Evolutionary conservation across 2,888 invertebrate species (phyloP), one percentile per base, ranked within the genome.

Genomic region (Cheilosia vulpina): DNA sequence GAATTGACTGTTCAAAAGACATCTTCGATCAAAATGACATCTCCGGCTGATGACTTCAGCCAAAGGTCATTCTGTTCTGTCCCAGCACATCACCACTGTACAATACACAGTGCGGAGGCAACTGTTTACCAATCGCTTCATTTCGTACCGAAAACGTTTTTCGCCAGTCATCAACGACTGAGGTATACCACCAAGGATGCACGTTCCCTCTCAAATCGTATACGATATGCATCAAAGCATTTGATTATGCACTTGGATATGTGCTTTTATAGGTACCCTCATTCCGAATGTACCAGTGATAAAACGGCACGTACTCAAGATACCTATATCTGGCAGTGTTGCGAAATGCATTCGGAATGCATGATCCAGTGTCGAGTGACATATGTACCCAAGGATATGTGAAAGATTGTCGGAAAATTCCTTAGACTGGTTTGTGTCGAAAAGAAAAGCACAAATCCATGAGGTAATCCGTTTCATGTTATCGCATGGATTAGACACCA

Each of bases 221-320:
- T 13, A 55, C 55, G 47, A 69, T 45, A 41, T 60, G 50, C 71
- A 62, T 55, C 60, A 68, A 69, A 69, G 38, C 55, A 15, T 50
- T 77, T 62, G 45, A 38, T 47, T 63, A 43, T 27, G 15, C 27
- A n/a, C 62, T 69, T 43, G 38, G 53, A 77, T 53, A 53, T 77
- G 34, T 27, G 45, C 45, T 53, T 45, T 68, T 27, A 69, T 68
- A 34, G 9, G 34, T 34, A 11, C 3, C 2, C 62, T 60, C 38
- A 19, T 53, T 53, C 34, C 15, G 21, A 68, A 58, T 68, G 52
- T 60, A 62, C 38, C 27, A 11, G 24, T 38, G 47, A 41, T 11
- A 4, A 71, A 52, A 41, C 41, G 17, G 21, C 73, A 73, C 73
- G 62, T 55, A 21, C 45, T 6, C 4, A 27, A 38, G 47, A 55